phyloP scores from a whole-genome alignment of 2,888 invertebrate genomes.

The Drosophila melanosoma region DNA sequence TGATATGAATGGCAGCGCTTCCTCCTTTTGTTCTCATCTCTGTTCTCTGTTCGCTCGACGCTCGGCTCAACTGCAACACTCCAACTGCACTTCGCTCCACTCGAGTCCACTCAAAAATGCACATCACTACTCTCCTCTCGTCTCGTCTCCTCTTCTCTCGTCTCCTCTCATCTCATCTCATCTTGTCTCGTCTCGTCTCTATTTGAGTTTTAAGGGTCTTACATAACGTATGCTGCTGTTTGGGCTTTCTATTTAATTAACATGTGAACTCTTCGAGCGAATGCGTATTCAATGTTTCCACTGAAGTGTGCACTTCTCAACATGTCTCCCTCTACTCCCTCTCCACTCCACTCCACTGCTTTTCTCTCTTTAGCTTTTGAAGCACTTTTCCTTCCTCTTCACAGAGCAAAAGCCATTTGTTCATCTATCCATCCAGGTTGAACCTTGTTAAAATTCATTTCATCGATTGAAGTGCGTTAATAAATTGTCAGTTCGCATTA shows the following conservation, averaged over 20 bases:
- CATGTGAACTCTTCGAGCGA: constrained; percentile 62
- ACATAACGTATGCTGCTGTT: constrained; percentile 56
- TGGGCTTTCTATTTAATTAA: constrained; percentile 76
- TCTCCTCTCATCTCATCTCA: no score
- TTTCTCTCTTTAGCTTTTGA: constrained; percentile 11
- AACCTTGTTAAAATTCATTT: constrained; percentile 32
- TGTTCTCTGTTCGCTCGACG: background rate
- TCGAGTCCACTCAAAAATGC: background rate
- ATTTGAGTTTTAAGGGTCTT: constrained; percentile 56
- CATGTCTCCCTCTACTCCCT: background rate
- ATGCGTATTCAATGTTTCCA: constrained; percentile 60
- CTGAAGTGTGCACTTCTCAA: constrained; percentile 44
- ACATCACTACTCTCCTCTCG: background rate
- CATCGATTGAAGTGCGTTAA: constrained; percentile 25
- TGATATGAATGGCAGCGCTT: constrained; percentile 62
- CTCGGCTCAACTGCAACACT: constrained; percentile 24
- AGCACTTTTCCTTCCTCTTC: background rate
- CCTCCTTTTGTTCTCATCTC: constrained; percentile 20
- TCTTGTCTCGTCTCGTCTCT: constrained; percentile 7
- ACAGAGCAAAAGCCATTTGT: constrained; percentile 18
- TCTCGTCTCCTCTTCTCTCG: constrained; percentile 10
- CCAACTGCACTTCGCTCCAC: constrained; percentile 24
- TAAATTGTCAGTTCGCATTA: constrained; percentile 37
- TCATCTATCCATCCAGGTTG: background rate
- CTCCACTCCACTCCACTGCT: constrained; percentile 1